Conservation (phyloP, 2,888 invertebrate species). For the Argynnis bischoffii region DNA sequence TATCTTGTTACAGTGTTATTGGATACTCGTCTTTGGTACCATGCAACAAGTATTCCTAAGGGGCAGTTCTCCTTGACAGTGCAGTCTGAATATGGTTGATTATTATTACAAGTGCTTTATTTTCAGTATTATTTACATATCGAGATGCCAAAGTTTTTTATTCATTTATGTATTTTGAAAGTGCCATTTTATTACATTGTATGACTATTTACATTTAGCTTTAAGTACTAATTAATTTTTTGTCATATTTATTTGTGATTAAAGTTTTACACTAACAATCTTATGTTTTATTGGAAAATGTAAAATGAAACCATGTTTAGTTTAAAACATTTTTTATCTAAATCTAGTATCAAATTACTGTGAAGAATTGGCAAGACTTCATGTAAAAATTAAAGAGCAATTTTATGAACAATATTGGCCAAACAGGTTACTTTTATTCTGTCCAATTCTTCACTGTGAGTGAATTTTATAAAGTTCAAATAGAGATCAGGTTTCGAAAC, state of each 20-base stretch:
- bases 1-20: conserved; percentile 85
- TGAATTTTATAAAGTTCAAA: conserved; percentile 73
- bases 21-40: conserved; percentile 96
- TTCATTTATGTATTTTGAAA: conserved; percentile 52
- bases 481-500: conserved; percentile 65
- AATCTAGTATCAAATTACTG: conserved; percentile 70
- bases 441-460: conserved; percentile 63
- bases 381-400: conserved; percentile 31
- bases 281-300: conserved; percentile 27
- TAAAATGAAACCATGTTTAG: conserved; percentile 50
- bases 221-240: conserved; percentile 54
- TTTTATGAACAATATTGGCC: conserved; percentile 28
- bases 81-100: conserved; percentile 94
- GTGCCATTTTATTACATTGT: conserved; percentile 73
- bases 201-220: conserved; percentile 54
- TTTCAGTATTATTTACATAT: conserved; percentile 66
- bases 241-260: conserved; percentile 50
- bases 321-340: conserved; percentile 74
- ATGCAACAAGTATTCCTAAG: conserved; percentile 90
- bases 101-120: conserved; percentile 45
- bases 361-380: conserved; percentile 60
- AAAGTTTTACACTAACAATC: conserved; percentile 48
- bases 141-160: conserved; percentile 69
- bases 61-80: conserved; percentile 93
- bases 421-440: conserved; percentile 42